Base-by-base conservation (phyloP, 2,888 invertebrate genomes). In the Sipunculus nudus region DNA sequence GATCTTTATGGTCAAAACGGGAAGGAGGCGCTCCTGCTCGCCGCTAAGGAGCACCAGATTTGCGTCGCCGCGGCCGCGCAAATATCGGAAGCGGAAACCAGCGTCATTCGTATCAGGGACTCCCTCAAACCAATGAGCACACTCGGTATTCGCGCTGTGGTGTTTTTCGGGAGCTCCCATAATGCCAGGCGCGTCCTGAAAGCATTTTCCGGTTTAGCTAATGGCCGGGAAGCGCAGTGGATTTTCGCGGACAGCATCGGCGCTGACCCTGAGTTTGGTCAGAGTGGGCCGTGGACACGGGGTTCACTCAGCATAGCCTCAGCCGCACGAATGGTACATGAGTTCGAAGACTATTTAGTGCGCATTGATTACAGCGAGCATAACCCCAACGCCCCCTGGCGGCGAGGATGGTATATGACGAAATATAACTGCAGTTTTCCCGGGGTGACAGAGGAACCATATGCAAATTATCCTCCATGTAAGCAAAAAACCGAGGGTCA, bases 291-390 rank as follows among this genome's bases (percentile, higher is more conserved):
- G 48, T 61, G 61, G 6, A 61, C 75, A 8, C 68, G 73, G 45
- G 80, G 80, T 41, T 60, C 76, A 5, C 63, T 80, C 16, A 63
- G 72, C 6, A 68, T 80, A 4, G 52, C 76, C 0, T 74, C 78
- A 2, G 69, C 73, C 3, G 70, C 71, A 3, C 67, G 79, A 40
- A 69, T 65, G 31, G 77, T 78, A 13, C 75, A 73, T 8, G 80
- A 79, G 61, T 80, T 80, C 72, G 79, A 79, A 57, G 78, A 78
- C 61, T 76, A 79, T 60, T 80, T 79, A 79, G 70, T 77, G 19
- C 61, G 76, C 48, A 72, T 79, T 21, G 66, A 78, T 43, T 71
- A 68, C 25, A 66, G 61, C 13, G 65, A 61, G 32, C 74, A 75
- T 0, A 71, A 73, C 0, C 2, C 58, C 1, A 76, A 78, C 41